phyloP scores from a whole-genome alignment of 2,113 vertebrate species.

The Microcebus lehilahytsara region DNA sequence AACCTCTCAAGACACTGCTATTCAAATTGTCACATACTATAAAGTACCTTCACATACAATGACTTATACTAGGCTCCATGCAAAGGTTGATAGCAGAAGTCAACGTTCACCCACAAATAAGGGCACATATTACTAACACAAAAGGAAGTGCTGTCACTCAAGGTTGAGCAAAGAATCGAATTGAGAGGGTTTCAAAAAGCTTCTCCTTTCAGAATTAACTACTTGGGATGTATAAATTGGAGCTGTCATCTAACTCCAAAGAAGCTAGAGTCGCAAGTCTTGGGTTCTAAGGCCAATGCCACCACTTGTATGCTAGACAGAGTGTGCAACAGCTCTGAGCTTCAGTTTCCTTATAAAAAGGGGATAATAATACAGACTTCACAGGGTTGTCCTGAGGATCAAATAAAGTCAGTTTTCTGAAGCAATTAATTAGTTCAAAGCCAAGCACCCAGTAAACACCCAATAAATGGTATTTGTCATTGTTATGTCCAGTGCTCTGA shows the following conservation, averaged over 20 bases:
- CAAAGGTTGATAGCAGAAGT: not conserved
- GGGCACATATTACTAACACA: not conserved
- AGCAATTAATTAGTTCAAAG: not conserved
- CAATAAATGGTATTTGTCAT: not conserved
- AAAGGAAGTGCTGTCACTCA: not conserved
- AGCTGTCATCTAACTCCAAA: not conserved
- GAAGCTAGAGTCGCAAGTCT: not conserved
- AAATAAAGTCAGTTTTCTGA: not conserved
- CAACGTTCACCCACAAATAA: not conserved
- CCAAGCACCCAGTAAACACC: not conserved
- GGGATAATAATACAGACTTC: not conserved
- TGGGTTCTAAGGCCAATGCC: not conserved
- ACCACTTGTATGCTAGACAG: not conserved
- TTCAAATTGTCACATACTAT: not conserved
- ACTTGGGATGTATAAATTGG: not conserved
- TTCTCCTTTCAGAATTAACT: not conserved
- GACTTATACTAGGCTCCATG: not conserved
- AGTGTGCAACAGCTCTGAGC: not conserved
- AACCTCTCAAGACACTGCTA: not conserved
- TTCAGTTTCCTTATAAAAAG: not conserved
- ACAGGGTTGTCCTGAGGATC: not conserved
- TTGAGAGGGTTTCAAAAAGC: not conserved
- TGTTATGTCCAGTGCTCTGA: not conserved
- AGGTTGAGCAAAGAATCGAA: not conserved
- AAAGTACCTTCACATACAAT: not conserved